A percentile compares a stretch with the other conserved stretches of the same genome.
Conservation (phyloP, 2,113 vertebrate species). For the Irena cyanogastra region DNA sequence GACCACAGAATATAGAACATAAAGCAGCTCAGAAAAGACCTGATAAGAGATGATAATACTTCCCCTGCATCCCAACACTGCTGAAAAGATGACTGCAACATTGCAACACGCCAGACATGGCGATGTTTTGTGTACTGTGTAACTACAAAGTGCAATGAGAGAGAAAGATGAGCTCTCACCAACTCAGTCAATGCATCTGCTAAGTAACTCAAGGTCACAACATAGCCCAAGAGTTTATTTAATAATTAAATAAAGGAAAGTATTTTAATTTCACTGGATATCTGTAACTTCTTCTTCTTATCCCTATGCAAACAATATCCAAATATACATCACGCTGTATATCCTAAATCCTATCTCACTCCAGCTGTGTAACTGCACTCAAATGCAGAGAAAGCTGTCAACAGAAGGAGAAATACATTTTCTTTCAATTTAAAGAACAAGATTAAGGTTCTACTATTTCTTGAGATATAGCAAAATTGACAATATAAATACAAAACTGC, state of each 20-base stretch:
- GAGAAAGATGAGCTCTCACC: background rate
- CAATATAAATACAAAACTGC: background rate
- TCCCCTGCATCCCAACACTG: background rate
- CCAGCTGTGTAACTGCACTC: background rate
- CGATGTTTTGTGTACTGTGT: background rate
- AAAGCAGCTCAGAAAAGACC: background rate
- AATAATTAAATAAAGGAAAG: background rate
- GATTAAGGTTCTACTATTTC: background rate
- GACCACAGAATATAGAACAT: background rate
- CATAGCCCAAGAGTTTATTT: background rate
- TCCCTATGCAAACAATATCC: background rate
- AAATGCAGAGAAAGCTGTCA: background rate
- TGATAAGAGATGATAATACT: background rate
- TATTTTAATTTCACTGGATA: background rate
- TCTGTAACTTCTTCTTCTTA: background rate
- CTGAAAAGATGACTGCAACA: background rate
- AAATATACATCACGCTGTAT: accelerated
- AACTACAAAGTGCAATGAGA: background rate
- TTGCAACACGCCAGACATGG: background rate
- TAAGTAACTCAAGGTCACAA: background rate
- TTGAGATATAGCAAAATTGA: background rate
- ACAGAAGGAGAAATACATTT: background rate
- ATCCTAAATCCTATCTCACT: background rate
- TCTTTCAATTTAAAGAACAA: background rate
- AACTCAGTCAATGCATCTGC: background rate